A percentile compares a stretch with the other conserved stretches of the same genome.
phyloP scores from a whole-genome alignment of 2,113 vertebrate genomes.

The Bucco capensis region DNA sequence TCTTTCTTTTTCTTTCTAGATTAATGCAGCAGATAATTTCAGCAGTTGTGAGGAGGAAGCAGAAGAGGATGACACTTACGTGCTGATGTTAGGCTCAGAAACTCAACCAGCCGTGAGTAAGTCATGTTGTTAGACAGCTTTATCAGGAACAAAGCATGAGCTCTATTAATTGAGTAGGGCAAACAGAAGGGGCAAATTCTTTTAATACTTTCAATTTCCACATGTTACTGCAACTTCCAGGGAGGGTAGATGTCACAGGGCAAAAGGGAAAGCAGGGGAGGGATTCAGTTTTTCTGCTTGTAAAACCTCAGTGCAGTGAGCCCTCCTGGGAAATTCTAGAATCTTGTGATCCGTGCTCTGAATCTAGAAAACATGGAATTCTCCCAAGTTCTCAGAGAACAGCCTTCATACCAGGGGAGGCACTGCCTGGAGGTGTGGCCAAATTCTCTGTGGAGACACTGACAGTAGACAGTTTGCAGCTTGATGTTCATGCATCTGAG shows the following conservation, averaged over 20 bases:
- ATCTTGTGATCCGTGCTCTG: background rate
- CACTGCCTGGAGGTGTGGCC: background rate
- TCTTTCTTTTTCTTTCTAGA: conserved; percentile 52
- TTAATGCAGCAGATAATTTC: background rate
- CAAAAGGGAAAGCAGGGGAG: background rate
- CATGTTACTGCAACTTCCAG: background rate
- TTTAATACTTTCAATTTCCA: background rate
- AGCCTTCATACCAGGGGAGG: background rate
- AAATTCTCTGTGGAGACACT: background rate
- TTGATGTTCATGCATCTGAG: background rate
- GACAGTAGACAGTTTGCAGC: background rate
- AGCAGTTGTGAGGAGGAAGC: background rate
- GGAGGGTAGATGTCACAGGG: background rate
- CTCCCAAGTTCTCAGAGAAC: background rate
- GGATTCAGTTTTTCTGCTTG: background rate
- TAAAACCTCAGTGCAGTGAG: background rate
- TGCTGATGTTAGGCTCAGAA: conserved; percentile 3
- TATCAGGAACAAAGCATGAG: background rate
- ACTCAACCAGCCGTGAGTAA: conserved; percentile 16
- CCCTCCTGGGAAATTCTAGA: background rate
- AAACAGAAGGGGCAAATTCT: background rate
- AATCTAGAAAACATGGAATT: background rate
- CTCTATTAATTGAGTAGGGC: background rate
- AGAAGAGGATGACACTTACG: background rate
- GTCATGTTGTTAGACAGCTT: background rate